Evolutionary conservation across 2,797 vertebrate species (phyloP).

Genomic region (Moxostoma hubbsi): DNA sequence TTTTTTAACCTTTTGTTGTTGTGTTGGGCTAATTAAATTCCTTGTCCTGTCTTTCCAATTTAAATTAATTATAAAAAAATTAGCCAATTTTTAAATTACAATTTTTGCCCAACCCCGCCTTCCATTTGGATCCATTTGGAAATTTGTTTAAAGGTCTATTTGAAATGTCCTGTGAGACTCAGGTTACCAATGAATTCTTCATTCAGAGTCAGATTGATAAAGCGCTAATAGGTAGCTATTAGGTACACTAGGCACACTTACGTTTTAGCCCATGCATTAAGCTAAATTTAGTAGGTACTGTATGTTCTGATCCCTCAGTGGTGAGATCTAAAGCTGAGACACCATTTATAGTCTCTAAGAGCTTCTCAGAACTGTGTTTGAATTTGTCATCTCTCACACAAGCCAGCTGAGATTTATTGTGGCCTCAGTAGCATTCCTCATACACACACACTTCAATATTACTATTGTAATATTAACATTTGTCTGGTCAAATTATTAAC

Average conservation of each 20-base stretch:
- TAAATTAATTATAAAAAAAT: no score
- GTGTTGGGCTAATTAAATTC: no score
- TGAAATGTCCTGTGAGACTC: background rate
- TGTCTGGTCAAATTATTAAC: conserved; percentile 7
- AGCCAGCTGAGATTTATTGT: background rate
- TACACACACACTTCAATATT: background rate
- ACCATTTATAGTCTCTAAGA: conserved; percentile 9
- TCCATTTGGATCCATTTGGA: background rate
- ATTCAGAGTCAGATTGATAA: background rate
- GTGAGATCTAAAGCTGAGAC: conserved; percentile 20
- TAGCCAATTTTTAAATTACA: no score
- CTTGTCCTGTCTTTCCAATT: no score
- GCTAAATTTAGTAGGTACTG: conserved; percentile 7
- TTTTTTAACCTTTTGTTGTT: no score
- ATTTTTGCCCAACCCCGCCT: background rate
- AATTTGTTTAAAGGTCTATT: background rate
- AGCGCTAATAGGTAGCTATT: background rate
- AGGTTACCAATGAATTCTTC: conserved; percentile 6
- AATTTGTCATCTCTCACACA: background rate
- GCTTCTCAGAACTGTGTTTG: conserved; percentile 6
- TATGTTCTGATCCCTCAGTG: conserved; percentile 11
- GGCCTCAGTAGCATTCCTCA: background rate
- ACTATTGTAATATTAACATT: conserved; percentile 1
- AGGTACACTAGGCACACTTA: background rate
- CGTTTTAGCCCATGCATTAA: background rate